phyloP scores from a whole-genome alignment of 2,888 invertebrate genomes.

The Agrochola lychnidis region DNA sequence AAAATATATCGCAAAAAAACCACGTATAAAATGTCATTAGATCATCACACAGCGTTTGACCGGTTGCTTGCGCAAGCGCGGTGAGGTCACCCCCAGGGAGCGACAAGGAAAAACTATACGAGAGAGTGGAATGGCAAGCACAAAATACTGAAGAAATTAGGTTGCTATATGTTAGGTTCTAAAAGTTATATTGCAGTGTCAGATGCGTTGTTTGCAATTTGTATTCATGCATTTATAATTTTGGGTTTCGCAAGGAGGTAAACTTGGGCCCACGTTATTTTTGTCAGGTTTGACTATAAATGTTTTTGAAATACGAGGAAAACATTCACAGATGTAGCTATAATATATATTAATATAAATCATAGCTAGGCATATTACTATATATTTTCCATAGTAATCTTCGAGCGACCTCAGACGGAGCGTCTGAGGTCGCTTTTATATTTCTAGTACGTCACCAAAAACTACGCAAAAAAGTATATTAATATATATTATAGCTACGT shows the following conservation, averaged over 20 bases:
- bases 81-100: constrained; percentile 59
- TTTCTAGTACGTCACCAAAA: too few relatives aligned
- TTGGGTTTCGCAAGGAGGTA: constrained; percentile 9
- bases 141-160: constrained; percentile 24
- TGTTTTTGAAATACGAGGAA: background rate
- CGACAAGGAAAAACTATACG: constrained; percentile 46
- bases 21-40: constrained; percentile 61
- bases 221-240: background rate
- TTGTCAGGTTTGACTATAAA: background rate
- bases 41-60: constrained; percentile 51
- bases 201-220: background rate
- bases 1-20: constrained; percentile 38
- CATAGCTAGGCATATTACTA: too few relatives aligned
- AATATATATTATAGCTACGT: too few relatives aligned
- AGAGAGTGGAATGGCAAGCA: constrained; percentile 50
- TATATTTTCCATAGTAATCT: too few relatives aligned
- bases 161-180: constrained; percentile 4
- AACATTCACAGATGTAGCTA: background rate
- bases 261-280: background rate
- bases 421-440: too few relatives aligned
- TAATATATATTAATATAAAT: too few relatives aligned
- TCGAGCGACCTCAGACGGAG: too few relatives aligned
- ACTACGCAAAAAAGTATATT: too few relatives aligned
- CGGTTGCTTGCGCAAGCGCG: constrained; percentile 63
- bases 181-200: constrained; percentile 3